Percentiles rank a stretch among this genome's conserved stretches.
These are phyloP conservation scores for Eledona agricola DNA, from an alignment of 2,888 invertebrate species.

Conservation along the genomic window DNA sequence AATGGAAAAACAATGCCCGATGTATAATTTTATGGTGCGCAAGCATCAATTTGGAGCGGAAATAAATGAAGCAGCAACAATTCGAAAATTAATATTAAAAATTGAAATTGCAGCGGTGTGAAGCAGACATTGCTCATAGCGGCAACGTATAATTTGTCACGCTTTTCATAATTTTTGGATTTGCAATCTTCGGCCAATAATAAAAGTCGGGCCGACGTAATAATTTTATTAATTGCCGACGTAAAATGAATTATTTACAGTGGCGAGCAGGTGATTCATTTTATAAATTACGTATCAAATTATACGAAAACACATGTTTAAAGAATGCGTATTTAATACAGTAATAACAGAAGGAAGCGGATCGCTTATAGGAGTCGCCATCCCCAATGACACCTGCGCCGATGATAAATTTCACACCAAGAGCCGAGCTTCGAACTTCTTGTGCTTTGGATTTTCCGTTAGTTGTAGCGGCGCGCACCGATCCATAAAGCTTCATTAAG, in stretches of 20 bases:
- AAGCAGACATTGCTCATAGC: too few species aligned
- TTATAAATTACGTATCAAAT: slow-evolving; percentile 39
- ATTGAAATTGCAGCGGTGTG: too few species aligned
- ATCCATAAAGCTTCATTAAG: slow-evolving; percentile 22
- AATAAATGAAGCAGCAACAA: too few species aligned
- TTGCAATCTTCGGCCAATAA: slow-evolving; percentile 7
- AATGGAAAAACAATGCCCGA: too few species aligned
- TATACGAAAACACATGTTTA: slow-evolving; percentile 41
- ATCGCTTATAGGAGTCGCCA: slow-evolving; percentile 32
- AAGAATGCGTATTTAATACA: slow-evolving; percentile 32
- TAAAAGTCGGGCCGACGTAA: slow-evolving; percentile 17
- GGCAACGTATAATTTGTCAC: too few species aligned
- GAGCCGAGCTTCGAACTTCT: neutral
- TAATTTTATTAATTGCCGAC: slow-evolving; percentile 36
- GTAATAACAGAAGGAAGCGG: slow-evolving; percentile 33
- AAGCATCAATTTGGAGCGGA: too few species aligned
- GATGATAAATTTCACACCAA: slow-evolving; percentile 10
- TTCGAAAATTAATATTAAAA: too few species aligned
- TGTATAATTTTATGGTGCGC: too few species aligned
- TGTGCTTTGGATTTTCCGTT: slow-evolving; percentile 8
- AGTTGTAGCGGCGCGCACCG: slow-evolving; percentile 2
- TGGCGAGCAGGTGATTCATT: slow-evolving; percentile 38
- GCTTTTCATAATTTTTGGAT: slow-evolving; percentile 19
- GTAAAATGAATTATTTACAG: slow-evolving; percentile 36
- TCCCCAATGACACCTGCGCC: slow-evolving; percentile 24